Conservation (phyloP, 2,113 vertebrate species). For the Macroglossus sobrinus region DNA sequence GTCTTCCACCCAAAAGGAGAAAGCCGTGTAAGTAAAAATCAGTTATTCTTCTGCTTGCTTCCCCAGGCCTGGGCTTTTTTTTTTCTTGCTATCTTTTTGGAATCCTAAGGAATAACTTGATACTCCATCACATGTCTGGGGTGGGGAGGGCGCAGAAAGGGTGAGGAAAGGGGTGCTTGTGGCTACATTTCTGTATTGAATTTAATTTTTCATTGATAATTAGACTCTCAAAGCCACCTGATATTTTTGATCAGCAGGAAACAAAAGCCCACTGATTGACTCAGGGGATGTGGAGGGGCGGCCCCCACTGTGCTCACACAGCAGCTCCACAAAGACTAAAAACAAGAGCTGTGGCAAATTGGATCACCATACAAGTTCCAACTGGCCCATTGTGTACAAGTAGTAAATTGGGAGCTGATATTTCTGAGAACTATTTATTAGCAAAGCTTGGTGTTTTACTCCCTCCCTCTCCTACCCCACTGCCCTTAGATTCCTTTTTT, state of each 20-base stretch:
- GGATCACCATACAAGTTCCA: constrained; percentile 93
- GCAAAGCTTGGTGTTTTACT: constrained; percentile 80
- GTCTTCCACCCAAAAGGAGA: constrained; percentile 52
- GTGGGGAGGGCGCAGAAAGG: constrained; percentile 70
- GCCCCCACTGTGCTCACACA: constrained; percentile 83
- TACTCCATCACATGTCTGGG: constrained; percentile 80
- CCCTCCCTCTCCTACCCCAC: neutral
- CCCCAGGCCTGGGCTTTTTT: constrained; percentile 48
- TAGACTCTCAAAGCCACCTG: constrained; percentile 91
- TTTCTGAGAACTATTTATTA: constrained; percentile 91
- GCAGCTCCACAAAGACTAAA: constrained; percentile 90
- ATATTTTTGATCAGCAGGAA: constrained; percentile 91
- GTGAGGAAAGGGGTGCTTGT: constrained; percentile 76
- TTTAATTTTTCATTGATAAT: constrained; percentile 92
- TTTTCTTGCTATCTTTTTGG: constrained; percentile 83
- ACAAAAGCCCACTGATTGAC: constrained; percentile 89
- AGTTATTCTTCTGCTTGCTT: constrained; percentile 60
- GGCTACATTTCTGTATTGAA: constrained; percentile 79
- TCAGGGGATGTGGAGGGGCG: constrained; percentile 85
- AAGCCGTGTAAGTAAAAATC: constrained; percentile 60
- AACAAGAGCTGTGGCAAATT: constrained; percentile 94
- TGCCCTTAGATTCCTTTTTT: neutral
- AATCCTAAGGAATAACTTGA: constrained; percentile 89
- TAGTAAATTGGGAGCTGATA: constrained; percentile 90
- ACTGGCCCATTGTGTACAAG: constrained; percentile 93